Percentiles rank a stretch among this genome's conserved stretches.
Evolutionary conservation across 1,140 invertebrate species (phyloP).

Genomic region (Danaus melanippus): DNA sequence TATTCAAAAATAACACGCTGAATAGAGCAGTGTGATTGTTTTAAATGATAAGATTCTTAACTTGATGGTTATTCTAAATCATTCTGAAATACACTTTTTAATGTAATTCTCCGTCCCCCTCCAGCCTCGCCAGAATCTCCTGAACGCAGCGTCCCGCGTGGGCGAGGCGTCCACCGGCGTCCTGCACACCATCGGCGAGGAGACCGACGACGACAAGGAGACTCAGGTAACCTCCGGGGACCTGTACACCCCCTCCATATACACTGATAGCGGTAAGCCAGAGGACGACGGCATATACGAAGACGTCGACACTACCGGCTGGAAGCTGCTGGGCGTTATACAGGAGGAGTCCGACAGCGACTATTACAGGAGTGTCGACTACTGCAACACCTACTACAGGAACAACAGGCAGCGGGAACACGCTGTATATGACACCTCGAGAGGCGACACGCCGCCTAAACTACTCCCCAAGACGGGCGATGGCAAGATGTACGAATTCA

Average conservation of each 20-base stretch:
- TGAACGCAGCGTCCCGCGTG: constrained; percentile 94
- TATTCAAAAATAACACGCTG: too few relatives aligned
- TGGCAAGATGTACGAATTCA: constrained; percentile 57
- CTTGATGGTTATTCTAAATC: too few relatives aligned
- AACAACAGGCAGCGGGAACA: constrained; percentile 22
- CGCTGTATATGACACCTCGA: too few relatives aligned
- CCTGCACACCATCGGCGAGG: constrained; percentile 95
- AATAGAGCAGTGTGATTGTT: too few relatives aligned
- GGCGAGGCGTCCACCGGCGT: constrained; percentile 96
- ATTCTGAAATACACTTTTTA: background rate
- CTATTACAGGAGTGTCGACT: constrained; percentile 62
- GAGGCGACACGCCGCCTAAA: constrained; percentile 21
- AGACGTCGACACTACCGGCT: constrained; percentile 55
- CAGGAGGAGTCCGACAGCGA: constrained; percentile 69
- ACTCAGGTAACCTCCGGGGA: constrained; percentile 72
- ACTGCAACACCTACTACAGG: constrained; percentile 41
- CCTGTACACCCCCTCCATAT: constrained; percentile 40
- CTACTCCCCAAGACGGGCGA: constrained; percentile 46
- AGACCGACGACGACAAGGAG: constrained; percentile 84
- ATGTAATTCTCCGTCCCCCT: constrained; percentile 28
- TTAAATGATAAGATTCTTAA: too few relatives aligned
- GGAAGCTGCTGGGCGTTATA: constrained; percentile 53
- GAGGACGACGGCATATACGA: constrained; percentile 68
- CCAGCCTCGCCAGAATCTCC: constrained; percentile 90
- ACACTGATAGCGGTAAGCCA: constrained; percentile 26